Evolutionary conservation across 2,797 vertebrate species (phyloP).

Genomic region (Prunella strophiata): DNA sequence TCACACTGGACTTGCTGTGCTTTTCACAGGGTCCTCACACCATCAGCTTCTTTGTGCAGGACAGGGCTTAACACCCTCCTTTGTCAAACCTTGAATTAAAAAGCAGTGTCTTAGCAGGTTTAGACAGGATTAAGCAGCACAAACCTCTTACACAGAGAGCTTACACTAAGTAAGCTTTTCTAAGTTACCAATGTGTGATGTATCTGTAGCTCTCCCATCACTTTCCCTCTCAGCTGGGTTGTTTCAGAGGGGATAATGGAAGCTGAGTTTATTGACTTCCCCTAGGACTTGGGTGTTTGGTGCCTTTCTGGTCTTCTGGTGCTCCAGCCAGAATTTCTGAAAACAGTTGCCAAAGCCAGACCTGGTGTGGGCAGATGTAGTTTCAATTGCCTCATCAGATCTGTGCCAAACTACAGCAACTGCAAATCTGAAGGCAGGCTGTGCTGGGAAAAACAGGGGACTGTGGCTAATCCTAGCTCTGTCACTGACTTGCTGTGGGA

Average conservation of each 20-base stretch:
- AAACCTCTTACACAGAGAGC: conserved; percentile 34
- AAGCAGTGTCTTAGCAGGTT: conserved; percentile 38
- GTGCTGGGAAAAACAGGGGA: neutral
- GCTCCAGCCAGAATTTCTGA: neutral
- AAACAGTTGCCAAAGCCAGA: neutral
- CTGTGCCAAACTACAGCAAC: neutral
- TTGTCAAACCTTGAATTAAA: conserved; percentile 33
- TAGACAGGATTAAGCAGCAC: conserved; percentile 33
- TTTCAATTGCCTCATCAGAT: neutral
- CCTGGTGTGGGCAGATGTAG: neutral
- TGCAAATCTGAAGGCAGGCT: neutral
- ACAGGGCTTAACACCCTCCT: neutral
- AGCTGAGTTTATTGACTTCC: neutral
- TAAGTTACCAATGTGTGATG: neutral
- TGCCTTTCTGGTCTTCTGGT: neutral
- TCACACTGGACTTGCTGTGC: neutral
- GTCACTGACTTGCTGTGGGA: neutral
- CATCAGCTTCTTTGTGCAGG: neutral
- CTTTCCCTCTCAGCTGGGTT: neutral
- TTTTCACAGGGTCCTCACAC: neutral
- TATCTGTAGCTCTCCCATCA: neutral
- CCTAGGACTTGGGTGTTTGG: neutral
- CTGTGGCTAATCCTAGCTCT: neutral
- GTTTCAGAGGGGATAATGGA: neutral
- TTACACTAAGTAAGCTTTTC: conserved; percentile 34